Percentiles rank a stretch among this genome's conserved stretches.
These are phyloP conservation scores for Theocolax elegans DNA, from an alignment of 1,140 invertebrate genomes.

Conservation along the genomic window DNA sequence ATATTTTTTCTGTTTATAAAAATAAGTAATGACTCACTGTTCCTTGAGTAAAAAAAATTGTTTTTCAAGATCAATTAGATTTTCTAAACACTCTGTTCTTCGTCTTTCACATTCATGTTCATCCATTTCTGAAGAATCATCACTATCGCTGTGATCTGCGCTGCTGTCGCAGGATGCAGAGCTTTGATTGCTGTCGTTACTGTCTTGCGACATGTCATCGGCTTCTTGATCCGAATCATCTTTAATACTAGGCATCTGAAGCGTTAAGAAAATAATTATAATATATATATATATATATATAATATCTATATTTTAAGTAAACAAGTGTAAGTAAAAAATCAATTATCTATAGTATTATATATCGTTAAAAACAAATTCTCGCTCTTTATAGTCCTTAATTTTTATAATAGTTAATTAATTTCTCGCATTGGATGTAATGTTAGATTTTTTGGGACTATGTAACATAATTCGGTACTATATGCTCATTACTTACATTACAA, in stretches of 20 bases:
- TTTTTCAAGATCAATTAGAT: conserved; percentile 87
- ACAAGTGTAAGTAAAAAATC: no score
- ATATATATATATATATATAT: background rate
- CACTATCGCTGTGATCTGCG: conserved; percentile 79
- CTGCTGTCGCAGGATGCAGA: conserved; percentile 75
- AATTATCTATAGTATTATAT: no score
- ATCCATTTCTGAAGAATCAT: conserved; percentile 90
- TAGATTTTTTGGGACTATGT: no score
- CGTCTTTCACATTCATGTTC: conserved; percentile 89
- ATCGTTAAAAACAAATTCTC: no score
- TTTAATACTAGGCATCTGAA: conserved; percentile 64
- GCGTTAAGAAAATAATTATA: background rate
- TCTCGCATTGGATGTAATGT: no score
- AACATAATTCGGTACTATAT: no score
- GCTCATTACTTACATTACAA: no score
- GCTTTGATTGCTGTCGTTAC: conserved; percentile 63
- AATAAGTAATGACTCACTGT: conserved; percentile 71
- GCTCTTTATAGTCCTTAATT: no score
- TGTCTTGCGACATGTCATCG: conserved; percentile 66
- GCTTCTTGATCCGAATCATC: conserved; percentile 64
- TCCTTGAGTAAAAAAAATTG: conserved; percentile 89
- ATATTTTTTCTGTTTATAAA: no score
- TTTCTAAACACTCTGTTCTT: conserved; percentile 84
- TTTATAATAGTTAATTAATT: no score
- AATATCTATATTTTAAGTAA: background rate